phyloP scores from a whole-genome alignment of 1,140 invertebrate genomes.

The Coenobita brevimanus region DNA sequence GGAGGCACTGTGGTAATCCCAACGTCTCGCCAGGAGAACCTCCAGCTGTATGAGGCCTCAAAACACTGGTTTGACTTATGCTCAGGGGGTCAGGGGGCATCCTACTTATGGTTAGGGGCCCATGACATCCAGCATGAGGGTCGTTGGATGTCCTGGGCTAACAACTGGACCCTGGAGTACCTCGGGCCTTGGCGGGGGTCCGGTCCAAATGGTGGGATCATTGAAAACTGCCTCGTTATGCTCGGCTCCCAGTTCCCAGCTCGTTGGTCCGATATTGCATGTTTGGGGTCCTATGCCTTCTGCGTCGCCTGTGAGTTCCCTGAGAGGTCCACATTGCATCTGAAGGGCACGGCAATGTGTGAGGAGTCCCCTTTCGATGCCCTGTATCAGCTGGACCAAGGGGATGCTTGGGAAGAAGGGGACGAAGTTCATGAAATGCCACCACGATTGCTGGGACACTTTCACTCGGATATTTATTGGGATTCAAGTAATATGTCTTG shows the following conservation, averaged over 20 bases:
- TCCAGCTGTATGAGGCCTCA: background rate
- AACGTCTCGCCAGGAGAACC: background rate
- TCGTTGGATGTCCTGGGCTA: background rate
- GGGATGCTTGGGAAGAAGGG: background rate
- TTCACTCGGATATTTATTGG: background rate
- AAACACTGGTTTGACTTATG: background rate
- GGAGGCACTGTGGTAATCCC: background rate
- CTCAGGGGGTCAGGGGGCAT: background rate
- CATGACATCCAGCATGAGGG: background rate
- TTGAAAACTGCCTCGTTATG: conserved; percentile 15
- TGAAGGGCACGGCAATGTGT: background rate
- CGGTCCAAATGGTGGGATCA: background rate
- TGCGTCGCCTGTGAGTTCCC: background rate
- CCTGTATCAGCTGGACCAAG: background rate
- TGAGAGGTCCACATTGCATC: background rate
- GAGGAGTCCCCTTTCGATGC: background rate
- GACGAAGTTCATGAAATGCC: no score
- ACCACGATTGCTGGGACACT: background rate
- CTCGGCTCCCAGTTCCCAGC: background rate
- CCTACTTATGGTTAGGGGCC: background rate
- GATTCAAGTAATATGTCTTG: no score
- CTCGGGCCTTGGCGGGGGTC: background rate
- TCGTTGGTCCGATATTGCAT: conserved; percentile 14
- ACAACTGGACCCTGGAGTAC: background rate
- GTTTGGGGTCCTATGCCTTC: background rate